A percentile compares a stretch with the other conserved stretches of the same genome.
Conservation (phyloP, 2,113 vertebrate species). For the Syngnathoides biaculeatus region DNA sequence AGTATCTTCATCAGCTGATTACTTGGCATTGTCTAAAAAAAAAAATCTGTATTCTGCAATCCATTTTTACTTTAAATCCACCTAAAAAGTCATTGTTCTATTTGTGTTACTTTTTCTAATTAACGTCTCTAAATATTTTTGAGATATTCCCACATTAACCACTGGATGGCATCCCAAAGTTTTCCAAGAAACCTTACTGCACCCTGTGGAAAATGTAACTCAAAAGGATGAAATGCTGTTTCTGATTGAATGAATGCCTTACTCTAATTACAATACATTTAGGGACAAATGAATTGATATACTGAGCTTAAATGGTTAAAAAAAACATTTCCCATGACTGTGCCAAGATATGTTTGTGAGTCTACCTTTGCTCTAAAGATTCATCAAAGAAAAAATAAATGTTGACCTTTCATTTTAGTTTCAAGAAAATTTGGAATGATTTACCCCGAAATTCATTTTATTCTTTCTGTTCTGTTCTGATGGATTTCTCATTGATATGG, state of each 20-base stretch:
- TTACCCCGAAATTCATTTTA: too few relatives aligned
- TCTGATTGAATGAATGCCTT: background rate
- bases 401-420: too few relatives aligned
- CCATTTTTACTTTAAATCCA: background rate
- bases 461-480: too few relatives aligned
- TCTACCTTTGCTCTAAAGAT: too few relatives aligned
- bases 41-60: background rate
- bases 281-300: too few relatives aligned
- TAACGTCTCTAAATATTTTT: slow-evolving; percentile 4
- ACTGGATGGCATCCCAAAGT: slow-evolving; percentile 23
- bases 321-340: too few relatives aligned
- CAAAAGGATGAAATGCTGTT: background rate
- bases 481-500: too few relatives aligned
- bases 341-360: too few relatives aligned
- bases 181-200: slow-evolving; percentile 1
- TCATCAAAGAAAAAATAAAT: too few relatives aligned
- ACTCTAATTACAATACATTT: background rate
- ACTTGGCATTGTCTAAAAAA: background rate
- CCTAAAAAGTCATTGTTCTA: background rate
- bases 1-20: background rate
- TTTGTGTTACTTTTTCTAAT: background rate
- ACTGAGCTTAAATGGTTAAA: too few relatives aligned
- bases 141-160: slow-evolving; percentile 9
- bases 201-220: background rate
- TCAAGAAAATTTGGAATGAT: too few relatives aligned